Evolutionary conservation across 2,888 invertebrate genomes (phyloP).

Genomic region (Eupithecia insigniata): DNA sequence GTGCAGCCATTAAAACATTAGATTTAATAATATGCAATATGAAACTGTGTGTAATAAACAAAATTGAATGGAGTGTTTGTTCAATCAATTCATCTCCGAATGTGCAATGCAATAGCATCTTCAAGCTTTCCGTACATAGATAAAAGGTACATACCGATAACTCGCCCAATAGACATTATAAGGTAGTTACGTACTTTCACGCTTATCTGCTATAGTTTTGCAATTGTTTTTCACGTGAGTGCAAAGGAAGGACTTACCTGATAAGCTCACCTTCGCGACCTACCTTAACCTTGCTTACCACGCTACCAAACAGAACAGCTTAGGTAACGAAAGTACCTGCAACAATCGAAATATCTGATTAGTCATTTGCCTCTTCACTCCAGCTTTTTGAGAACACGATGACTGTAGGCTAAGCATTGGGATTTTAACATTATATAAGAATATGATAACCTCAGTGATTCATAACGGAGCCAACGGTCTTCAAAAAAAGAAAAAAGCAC

Average conservation of each 20-base stretch:
- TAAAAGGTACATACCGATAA: no score
- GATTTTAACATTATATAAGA: constrained; percentile 13
- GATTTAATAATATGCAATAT: no score
- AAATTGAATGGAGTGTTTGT: not conserved
- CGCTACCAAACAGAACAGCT: not conserved
- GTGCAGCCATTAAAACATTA: no score
- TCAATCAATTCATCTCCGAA: not conserved
- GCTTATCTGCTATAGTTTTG: not conserved
- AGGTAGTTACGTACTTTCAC: not conserved
- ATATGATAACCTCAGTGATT: constrained; percentile 17
- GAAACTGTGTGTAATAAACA: not conserved
- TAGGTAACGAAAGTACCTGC: constrained; percentile 34
- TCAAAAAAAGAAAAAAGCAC: constrained; percentile 19
- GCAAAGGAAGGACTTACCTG: not conserved
- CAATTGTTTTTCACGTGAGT: not conserved
- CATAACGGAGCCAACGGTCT: constrained; percentile 13
- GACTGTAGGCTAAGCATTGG: not conserved
- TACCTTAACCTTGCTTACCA: constrained; percentile 26
- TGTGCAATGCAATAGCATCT: not conserved
- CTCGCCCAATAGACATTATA: not conserved
- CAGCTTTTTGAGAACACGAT: not conserved
- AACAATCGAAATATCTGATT: constrained; percentile 39
- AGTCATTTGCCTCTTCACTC: constrained; percentile 14
- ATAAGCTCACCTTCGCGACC: constrained; percentile 23
- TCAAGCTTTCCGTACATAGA: no score